Evolutionary conservation across 2,797 vertebrate genomes (phyloP), one percentile per base, ranked within the genome.

Genomic region (Percopsis omiscomaycus): DNA sequence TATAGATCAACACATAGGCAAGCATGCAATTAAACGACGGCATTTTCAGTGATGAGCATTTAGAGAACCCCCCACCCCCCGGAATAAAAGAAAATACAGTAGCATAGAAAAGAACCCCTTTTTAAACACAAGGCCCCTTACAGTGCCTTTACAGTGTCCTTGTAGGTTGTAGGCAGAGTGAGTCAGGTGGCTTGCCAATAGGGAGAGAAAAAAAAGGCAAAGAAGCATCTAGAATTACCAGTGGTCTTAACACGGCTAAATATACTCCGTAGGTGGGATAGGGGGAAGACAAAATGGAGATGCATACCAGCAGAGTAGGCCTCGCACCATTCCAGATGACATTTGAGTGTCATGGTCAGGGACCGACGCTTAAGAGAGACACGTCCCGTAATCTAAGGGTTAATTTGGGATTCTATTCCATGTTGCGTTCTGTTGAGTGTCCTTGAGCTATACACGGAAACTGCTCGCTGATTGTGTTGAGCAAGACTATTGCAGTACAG

Each of bases 231-330:
- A 59, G 77, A 80, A 69, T 89, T 86, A 87, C 87, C 66, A 71
- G 73, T 30, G 64, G 75, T 72, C 63, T 86, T 85, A 78, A 75
- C 81, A 1, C 58, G 5, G 83, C 81, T 89, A 90, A 86, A 83
- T 82, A 88, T 90, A 91, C 62, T 82, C 13, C 53, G 6, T 53
- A 62, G 61, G 78, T 74, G 77, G 71, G 27, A 5, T 77, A 65
- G 69, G 68, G 53, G 62, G 32, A 37, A 58, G 27, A 69, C 70
- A 76, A 78, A 86, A 75, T 55, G 13, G 75, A 88, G 72, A 79
- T n/a, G 67, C 85, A 87, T 82, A 75, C 74, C 83, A 77, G 59
- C 68, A 50, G 56, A 27, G 76, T 55, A 63, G 67, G 56, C 61
- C 3, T 5, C 48, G 47, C 68, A 54, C 59, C 76, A 69, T 61